These are phyloP conservation scores for Clarias fuscus DNA, from an alignment of 2,797 vertebrate species.

Conservation along the genomic window DNA sequence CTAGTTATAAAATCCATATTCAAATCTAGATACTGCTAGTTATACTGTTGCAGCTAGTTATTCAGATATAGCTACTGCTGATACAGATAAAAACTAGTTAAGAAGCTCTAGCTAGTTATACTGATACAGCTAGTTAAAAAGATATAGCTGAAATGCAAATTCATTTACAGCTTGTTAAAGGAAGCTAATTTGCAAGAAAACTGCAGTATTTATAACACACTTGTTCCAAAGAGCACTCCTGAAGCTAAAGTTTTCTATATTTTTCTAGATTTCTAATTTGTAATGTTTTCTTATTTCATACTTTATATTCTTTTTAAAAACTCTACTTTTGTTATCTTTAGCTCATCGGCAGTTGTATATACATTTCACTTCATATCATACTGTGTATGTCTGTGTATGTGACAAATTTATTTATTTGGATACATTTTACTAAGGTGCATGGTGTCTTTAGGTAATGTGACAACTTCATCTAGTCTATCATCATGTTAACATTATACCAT, in stretches of 20 bases:
- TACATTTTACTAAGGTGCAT: no score
- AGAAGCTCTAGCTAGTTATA: background rate
- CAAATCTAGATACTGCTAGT: background rate
- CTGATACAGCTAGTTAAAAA: background rate
- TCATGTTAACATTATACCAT: background rate
- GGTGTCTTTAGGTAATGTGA: no score
- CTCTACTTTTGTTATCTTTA: no score
- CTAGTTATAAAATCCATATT: background rate
- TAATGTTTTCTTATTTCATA: no score
- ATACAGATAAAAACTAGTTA: background rate
- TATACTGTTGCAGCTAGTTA: no score
- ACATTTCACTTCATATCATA: no score
- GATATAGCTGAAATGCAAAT: background rate
- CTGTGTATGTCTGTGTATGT: no score
- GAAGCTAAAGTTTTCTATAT: no score
- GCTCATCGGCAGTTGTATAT: no score
- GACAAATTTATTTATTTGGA: no score
- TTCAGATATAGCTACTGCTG: background rate
- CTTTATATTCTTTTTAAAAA: no score
- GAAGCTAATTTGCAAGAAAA: background rate
- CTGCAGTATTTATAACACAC: background rate
- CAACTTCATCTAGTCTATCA: background rate
- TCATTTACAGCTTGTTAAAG: background rate
- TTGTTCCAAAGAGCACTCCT: background rate
- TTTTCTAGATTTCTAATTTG: no score